Evolutionary conservation across 2,113 vertebrate species (phyloP).

Genomic region (Larimichthys crocea): DNA sequence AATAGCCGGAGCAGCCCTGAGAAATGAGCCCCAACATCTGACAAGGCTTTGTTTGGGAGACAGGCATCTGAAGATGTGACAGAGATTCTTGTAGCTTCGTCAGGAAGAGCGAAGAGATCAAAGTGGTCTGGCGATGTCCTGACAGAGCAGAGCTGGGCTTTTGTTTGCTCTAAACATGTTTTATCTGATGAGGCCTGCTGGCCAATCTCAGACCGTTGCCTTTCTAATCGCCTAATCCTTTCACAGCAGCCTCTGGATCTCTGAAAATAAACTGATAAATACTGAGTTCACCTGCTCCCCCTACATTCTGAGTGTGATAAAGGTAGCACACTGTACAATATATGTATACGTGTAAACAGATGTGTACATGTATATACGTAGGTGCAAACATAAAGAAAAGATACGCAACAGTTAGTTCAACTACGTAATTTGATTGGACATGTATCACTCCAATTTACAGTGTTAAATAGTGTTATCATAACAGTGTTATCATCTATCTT

Average conservation of each 20-base stretch:
- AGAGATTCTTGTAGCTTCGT: slow-evolving; percentile 56
- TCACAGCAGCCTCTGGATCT: slow-evolving; percentile 42
- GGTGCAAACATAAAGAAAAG: background rate
- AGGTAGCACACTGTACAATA: background rate
- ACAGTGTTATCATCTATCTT: no score
- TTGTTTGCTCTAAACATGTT: slow-evolving; percentile 70
- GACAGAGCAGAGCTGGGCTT: slow-evolving; percentile 55
- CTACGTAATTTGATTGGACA: no score
- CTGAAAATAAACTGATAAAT: slow-evolving; percentile 12
- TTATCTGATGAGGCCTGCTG: slow-evolving; percentile 68
- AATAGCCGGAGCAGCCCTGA: slow-evolving; percentile 53
- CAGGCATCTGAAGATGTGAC: slow-evolving; percentile 63
- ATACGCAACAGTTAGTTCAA: background rate
- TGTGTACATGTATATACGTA: background rate
- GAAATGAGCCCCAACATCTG: slow-evolving; percentile 55
- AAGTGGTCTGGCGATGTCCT: slow-evolving; percentile 59
- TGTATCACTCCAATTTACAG: no score
- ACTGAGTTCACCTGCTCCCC: slow-evolving; percentile 45
- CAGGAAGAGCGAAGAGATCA: slow-evolving; percentile 63
- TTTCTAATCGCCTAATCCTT: slow-evolving; percentile 67
- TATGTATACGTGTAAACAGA: background rate
- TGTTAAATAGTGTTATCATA: no score
- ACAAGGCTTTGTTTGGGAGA: slow-evolving; percentile 65
- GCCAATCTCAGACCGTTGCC: slow-evolving; percentile 57
- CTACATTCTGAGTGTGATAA: slow-evolving; percentile 3